phyloP scores from a whole-genome alignment of 1,140 invertebrate species.

The Zaprionus capensis region DNA sequence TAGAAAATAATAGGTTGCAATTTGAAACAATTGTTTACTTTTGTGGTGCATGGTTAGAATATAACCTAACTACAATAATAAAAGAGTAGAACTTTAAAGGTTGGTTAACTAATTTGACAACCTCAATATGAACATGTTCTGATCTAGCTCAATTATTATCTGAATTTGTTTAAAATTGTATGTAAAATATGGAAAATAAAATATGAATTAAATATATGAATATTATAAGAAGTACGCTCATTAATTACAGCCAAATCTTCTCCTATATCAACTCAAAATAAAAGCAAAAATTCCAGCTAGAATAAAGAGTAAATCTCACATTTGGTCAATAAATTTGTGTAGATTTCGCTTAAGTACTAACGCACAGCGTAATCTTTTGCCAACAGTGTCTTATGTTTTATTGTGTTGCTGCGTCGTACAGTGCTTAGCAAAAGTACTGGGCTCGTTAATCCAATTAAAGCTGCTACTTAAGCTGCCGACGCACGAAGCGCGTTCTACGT shows the following conservation, averaged over 20 bases:
- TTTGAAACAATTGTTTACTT: too few relatives aligned
- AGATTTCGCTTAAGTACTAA: neutral
- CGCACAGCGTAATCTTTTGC: neutral
- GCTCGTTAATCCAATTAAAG: conserved; percentile 56
- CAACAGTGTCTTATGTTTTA: neutral
- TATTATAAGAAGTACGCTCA: too few relatives aligned
- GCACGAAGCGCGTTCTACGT: conserved; percentile 9
- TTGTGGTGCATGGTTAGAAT: too few relatives aligned
- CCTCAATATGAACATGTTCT: too few relatives aligned
- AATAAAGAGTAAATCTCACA: neutral
- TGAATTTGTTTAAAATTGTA: too few relatives aligned
- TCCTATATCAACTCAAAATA: neutral
- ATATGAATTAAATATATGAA: too few relatives aligned
- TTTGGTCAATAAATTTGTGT: neutral
- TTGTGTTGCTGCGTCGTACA: conserved; percentile 1
- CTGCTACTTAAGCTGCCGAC: conserved; percentile 26
- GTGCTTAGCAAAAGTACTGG: conserved; percentile 21
- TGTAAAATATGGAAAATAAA: too few relatives aligned
- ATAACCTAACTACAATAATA: too few relatives aligned
- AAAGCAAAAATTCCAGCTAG: neutral
- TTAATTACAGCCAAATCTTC: too few relatives aligned
- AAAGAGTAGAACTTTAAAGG: too few relatives aligned
- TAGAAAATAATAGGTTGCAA: neutral
- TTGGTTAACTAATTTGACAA: too few relatives aligned
- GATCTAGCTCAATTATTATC: too few relatives aligned